A percentile compares a stretch with the other conserved stretches of the same genome.
These are phyloP conservation scores for Pseudomugil tenellus DNA, from an alignment of 2,797 vertebrate species.

Conservation along the genomic window DNA sequence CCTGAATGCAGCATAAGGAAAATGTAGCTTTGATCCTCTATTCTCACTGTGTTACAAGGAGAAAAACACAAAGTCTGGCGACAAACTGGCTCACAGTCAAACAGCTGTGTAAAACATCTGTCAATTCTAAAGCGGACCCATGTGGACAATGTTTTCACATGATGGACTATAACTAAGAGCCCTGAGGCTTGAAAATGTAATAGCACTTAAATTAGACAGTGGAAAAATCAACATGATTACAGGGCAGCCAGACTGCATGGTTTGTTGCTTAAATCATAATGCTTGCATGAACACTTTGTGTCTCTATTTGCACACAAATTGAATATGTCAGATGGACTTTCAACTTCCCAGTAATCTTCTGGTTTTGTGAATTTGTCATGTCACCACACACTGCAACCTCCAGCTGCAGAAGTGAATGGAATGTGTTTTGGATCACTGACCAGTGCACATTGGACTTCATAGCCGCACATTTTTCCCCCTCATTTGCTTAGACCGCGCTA, in stretches of 20 bases:
- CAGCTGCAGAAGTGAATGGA: slow-evolving; percentile 69
- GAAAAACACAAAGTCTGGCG: slow-evolving; percentile 54
- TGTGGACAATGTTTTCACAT: slow-evolving; percentile 48
- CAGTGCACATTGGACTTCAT: slow-evolving; percentile 63
- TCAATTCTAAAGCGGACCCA: slow-evolving; percentile 38
- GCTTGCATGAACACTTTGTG: slow-evolving; percentile 28
- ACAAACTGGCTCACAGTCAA: slow-evolving; percentile 52
- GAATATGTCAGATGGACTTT: slow-evolving; percentile 38
- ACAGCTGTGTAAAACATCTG: slow-evolving; percentile 65
- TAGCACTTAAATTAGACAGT: slow-evolving; percentile 28
- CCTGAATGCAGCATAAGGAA: slow-evolving; percentile 48
- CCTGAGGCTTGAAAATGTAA: slow-evolving; percentile 19
- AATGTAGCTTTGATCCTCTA: slow-evolving; percentile 43
- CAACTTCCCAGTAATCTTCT: slow-evolving; percentile 36
- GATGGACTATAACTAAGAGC: slow-evolving; percentile 52
- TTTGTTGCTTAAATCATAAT: slow-evolving; percentile 30
- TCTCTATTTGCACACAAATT: slow-evolving; percentile 31
- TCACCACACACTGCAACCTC: slow-evolving; percentile 58
- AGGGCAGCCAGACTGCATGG: slow-evolving; percentile 15
- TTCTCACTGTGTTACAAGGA: slow-evolving; percentile 63
- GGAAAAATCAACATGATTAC: slow-evolving; percentile 35
- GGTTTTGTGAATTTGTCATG: slow-evolving; percentile 46
- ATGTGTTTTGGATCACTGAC: slow-evolving; percentile 65
- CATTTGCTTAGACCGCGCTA: slow-evolving; percentile 7
- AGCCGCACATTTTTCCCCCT: slow-evolving; percentile 40